Percentiles rank a stretch among this genome's conserved stretches.
Conservation (phyloP, 1,140 invertebrate genomes). For the Trichonephila clavipes region DNA sequence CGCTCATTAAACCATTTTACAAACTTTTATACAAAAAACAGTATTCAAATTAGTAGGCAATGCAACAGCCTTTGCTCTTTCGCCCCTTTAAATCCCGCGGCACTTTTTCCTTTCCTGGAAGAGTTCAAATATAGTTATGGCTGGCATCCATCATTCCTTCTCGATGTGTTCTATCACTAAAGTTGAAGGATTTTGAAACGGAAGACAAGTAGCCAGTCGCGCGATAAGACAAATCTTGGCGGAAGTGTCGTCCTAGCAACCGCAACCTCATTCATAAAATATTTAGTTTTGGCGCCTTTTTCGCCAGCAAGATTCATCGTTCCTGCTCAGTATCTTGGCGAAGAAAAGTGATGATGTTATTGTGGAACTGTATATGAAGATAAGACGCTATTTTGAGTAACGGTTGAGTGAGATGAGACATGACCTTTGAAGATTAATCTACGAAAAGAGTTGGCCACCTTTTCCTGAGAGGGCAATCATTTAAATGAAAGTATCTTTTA, state of each 20-base stretch:
- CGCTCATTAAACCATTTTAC: too few species aligned
- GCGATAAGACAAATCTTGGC: constrained; percentile 30
- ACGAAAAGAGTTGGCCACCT: neutral
- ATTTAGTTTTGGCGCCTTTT: constrained; percentile 32
- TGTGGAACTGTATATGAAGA: neutral
- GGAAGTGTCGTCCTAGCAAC: constrained; percentile 50
- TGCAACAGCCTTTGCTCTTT: neutral
- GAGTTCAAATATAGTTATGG: constrained; percentile 31
- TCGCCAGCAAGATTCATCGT: neutral
- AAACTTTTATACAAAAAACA: neutral
- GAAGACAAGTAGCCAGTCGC: constrained; percentile 44
- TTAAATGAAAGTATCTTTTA: neutral
- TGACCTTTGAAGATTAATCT: constrained; percentile 12
- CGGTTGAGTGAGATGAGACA: neutral
- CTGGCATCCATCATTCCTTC: constrained; percentile 16
- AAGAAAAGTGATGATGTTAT: constrained; percentile 36
- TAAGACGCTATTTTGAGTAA: constrained; percentile 24
- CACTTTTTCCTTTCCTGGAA: constrained; percentile 11
- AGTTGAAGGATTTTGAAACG: constrained; percentile 39
- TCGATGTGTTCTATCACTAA: neutral
- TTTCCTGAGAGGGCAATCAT: neutral
- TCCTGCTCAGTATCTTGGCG: neutral
- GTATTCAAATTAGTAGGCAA: neutral
- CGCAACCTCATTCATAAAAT: constrained; percentile 62
- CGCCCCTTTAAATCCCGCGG: neutral